Evolutionary conservation across 1,140 invertebrate species (phyloP).

Genomic region (Battus philenor): DNA sequence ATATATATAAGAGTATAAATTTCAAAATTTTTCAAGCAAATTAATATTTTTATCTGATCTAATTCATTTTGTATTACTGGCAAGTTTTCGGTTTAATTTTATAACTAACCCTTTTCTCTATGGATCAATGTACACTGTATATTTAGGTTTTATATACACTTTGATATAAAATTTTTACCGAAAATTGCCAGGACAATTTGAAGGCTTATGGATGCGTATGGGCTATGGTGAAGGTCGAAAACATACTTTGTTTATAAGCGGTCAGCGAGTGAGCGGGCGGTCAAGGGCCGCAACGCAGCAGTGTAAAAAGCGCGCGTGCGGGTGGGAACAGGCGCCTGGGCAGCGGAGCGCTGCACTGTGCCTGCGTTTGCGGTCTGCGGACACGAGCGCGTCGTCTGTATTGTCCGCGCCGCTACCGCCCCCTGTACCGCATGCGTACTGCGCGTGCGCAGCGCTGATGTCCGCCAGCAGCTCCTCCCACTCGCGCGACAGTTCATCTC

Average conservation of each 20-base stretch:
- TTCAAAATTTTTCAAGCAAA: too few species aligned
- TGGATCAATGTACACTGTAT: too few species aligned
- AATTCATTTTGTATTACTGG: too few species aligned
- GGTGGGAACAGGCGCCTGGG: conserved; percentile 46
- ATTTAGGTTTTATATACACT: too few species aligned
- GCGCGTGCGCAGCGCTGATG: conserved; percentile 64
- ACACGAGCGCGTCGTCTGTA: conserved; percentile 17
- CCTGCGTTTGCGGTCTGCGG: conserved; percentile 59
- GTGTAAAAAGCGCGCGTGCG: conserved; percentile 59
- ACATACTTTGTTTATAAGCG: background rate
- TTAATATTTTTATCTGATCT: too few species aligned
- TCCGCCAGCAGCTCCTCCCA: conserved; percentile 74
- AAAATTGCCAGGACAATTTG: too few species aligned
- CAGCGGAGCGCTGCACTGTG: conserved; percentile 56
- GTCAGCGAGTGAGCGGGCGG: conserved; percentile 70
- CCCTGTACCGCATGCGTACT: conserved; percentile 37
- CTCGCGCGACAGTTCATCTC: conserved; percentile 53
- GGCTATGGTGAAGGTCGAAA: background rate
- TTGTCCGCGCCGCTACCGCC: conserved; percentile 17
- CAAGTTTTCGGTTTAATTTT: too few species aligned
- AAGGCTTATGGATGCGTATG: background rate
- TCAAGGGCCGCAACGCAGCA: conserved; percentile 50
- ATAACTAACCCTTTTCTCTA: too few species aligned
- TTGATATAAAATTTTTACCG: too few species aligned
- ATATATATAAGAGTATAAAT: too few species aligned